A percentile compares a stretch with the other conserved stretches of the same genome.
phyloP scores from a whole-genome alignment of 2,113 vertebrate species.

The Morone chrysops region DNA sequence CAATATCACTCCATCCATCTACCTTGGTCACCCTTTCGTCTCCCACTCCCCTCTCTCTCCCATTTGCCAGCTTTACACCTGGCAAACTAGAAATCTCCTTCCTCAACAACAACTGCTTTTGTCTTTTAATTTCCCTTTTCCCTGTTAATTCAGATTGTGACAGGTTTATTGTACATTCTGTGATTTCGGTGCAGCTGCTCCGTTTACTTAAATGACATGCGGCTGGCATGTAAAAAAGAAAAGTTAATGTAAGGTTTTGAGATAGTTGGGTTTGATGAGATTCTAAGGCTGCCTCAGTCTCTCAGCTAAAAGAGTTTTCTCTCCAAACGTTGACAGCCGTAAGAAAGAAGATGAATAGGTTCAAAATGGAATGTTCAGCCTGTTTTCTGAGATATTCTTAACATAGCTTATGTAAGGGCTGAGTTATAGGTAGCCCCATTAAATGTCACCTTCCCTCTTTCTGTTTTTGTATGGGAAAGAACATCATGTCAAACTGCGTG shows the following conservation, averaged over 20 bases:
- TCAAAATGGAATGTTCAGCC: conserved; percentile 63
- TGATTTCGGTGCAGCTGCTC: conserved; percentile 47
- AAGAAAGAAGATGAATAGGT: conserved; percentile 73
- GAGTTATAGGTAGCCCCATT: conserved; percentile 43
- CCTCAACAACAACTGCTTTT: conserved; percentile 53
- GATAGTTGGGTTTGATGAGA: conserved; percentile 61
- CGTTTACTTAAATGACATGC: conserved; percentile 46
- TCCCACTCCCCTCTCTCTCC: conserved; percentile 14
- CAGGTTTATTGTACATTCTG: conserved; percentile 56
- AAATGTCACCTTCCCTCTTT: conserved; percentile 29
- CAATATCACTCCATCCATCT: conserved; percentile 46
- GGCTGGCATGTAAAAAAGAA: conserved; percentile 41
- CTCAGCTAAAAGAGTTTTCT: conserved; percentile 53
- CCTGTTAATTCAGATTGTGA: conserved; percentile 42
- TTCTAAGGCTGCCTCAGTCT: conserved; percentile 49
- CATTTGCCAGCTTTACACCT: conserved; percentile 55
- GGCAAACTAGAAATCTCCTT: conserved; percentile 29
- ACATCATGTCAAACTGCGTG: conserved; percentile 44
- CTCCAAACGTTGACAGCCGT: conserved; percentile 67
- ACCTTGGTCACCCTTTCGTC: conserved; percentile 33
- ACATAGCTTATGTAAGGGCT: conserved; percentile 68
- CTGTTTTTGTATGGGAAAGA: conserved; percentile 44
- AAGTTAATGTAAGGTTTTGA: conserved; percentile 52
- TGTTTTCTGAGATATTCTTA: conserved; percentile 71
- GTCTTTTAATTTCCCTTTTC: conserved; percentile 45